Evolutionary conservation across 2,888 invertebrate genomes (phyloP), one percentile per base, ranked within the genome.

Genomic region (Calameuta filiformis): DNA sequence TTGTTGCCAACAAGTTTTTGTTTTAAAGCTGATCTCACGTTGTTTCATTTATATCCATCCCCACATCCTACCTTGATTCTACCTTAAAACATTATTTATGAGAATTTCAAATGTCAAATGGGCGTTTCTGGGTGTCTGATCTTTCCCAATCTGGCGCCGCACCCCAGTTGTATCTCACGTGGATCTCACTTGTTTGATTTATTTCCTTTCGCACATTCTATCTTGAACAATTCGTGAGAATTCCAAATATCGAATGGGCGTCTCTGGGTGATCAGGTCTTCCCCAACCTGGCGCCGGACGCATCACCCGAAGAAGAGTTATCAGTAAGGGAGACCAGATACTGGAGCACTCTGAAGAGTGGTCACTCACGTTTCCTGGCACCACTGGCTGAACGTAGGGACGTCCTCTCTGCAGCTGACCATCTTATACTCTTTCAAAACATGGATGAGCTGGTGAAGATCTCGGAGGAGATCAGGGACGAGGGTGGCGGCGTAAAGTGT

Each of bases 401-500:
- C 88, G 93, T 97, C 15, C 95, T 97, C 76, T 94, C 95, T 3
- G 94, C 95, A 1, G 93, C 94, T 76, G 97, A 97, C 89, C 97
- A 97, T 91, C 94, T 95, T 89, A 93, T 95, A 68, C 92, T 97
- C 78, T 97, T 97, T 91, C 97, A 97, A 92, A 97, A 97, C 91
- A 94, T 96, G 85, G 97, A 97, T 90, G 97, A 97, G 94, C 93
- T 96, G 81, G 93, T 95, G 83, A 93, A 96, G 87, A 93, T 97
- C 87, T 96, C 97, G 0, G 97, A 97, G 91, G 97, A 97, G 85
- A 95, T 97, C 79, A 90, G 96, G 76, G 97, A 97, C 87, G 96
- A 97, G 76, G 95, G 95, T 9, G 96, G 96, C 69, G 86, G 87
- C 35, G 81, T 88, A 34, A 90, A 91, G 23, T 87, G 88, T 79